A percentile compares a stretch with the other conserved stretches of the same genome.
Evolutionary conservation across 2,888 invertebrate species (phyloP).

Genomic region (Cepaea hortensis): DNA sequence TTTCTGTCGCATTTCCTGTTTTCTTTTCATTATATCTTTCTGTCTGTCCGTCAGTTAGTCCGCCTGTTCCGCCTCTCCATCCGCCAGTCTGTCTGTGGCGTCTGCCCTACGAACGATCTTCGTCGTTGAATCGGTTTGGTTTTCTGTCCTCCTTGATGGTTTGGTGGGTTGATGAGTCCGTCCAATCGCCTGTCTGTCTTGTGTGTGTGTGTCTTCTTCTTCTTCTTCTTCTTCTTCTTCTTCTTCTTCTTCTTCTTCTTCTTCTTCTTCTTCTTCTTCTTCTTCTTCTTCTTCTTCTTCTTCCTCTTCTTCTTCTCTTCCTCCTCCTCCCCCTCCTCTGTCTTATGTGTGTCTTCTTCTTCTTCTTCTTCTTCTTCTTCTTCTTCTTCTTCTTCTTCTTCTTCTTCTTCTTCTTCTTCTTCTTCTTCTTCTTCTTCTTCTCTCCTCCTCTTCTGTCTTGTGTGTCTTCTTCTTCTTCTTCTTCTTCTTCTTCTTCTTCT

Average conservation of each 20-base stretch:
- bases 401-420: slow-evolving; percentile 26
- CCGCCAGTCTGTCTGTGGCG: neutral
- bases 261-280: slow-evolving; percentile 31
- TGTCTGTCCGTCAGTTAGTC: neutral
- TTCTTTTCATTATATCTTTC: neutral
- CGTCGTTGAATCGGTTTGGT: too few relatives aligned
- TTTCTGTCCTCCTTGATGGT: too few relatives aligned
- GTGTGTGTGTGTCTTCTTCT: neutral
- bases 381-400: slow-evolving; percentile 22
- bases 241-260: slow-evolving; percentile 31
- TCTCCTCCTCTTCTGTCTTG: neutral
- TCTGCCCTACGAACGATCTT: too few relatives aligned
- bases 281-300: slow-evolving; percentile 29
- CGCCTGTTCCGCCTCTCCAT: neutral
- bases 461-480: slow-evolving; percentile 11
- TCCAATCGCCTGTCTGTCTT: neutral
- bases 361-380: slow-evolving; percentile 21
- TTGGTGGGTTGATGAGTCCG: neutral
- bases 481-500: slow-evolving; percentile 28
- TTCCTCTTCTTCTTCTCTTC: neutral
- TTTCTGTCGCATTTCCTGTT: neutral
- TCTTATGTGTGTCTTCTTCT: neutral
- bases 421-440: slow-evolving; percentile 28
- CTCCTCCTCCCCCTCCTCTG: too few relatives aligned
- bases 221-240: slow-evolving; percentile 29